Conservation (phyloP, 1,140 invertebrate species). For the Hermetia illucens region DNA sequence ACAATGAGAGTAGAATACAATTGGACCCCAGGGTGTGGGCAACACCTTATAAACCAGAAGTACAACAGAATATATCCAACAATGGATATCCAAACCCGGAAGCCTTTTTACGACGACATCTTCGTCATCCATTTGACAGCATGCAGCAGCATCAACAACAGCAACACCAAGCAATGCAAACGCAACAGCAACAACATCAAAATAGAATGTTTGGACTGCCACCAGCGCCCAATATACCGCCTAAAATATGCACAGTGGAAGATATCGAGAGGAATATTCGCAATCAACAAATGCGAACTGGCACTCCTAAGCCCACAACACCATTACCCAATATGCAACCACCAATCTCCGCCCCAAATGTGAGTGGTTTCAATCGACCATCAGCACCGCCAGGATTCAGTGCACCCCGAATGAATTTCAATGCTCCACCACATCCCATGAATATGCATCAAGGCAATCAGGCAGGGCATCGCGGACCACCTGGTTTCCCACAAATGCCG, state of each 20-base stretch:
- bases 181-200: constrained; percentile 14
- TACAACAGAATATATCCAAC: constrained; percentile 3
- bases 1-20: constrained; percentile 28
- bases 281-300: constrained; percentile 16
- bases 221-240: constrained; percentile 8
- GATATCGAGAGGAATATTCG: constrained; percentile 29
- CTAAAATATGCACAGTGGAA: constrained; percentile 25
- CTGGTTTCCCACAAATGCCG: constrained; percentile 19
- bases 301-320: neutral
- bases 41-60: constrained; percentile 21
- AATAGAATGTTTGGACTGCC: constrained; percentile 10
- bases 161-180: constrained; percentile 8
- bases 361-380: neutral
- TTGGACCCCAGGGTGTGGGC: constrained; percentile 36
- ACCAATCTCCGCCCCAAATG: too few species aligned
- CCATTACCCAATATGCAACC: constrained; percentile 1
- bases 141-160: constrained; percentile 17
- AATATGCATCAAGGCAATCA: neutral
- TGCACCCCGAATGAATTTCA: neutral
- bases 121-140: constrained; percentile 17
- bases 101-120: constrained; percentile 15
- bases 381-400: neutral
- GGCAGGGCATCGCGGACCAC: neutral
- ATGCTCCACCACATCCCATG: neutral
- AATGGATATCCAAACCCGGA: constrained; percentile 4